Percentiles rank a stretch among this genome's conserved stretches.
These are phyloP conservation scores for Tetragonula clypearis DNA, from an alignment of 1,140 invertebrate genomes.

Conservation along the genomic window DNA sequence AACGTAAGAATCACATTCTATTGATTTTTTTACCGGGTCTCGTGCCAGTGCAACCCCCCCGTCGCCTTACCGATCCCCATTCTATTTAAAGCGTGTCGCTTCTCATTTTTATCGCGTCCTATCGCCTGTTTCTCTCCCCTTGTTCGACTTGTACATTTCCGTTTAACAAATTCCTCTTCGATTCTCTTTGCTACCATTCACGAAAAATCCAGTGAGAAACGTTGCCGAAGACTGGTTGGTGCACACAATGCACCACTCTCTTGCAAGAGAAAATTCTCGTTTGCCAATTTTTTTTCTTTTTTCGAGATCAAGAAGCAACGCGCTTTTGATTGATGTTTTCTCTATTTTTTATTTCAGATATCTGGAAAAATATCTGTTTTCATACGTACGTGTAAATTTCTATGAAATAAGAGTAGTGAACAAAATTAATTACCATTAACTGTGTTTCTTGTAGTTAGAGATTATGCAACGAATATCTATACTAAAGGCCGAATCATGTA, in stretches of 20 bases:
- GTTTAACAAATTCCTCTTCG: not conserved
- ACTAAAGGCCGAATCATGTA: too few species aligned
- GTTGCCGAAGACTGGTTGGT: not conserved
- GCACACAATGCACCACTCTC: too few species aligned
- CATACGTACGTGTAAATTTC: not conserved
- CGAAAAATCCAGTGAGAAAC: not conserved
- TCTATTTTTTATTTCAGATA: not conserved
- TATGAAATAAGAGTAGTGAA: too few species aligned
- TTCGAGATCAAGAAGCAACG: not conserved
- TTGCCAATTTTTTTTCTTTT: not conserved
- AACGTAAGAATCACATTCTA: slow-evolving; percentile 82
- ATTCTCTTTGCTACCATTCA: not conserved
- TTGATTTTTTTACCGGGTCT: slow-evolving; percentile 35
- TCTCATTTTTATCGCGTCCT: slow-evolving; percentile 28
- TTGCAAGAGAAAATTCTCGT: not conserved
- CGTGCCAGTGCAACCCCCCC: slow-evolving; percentile 8
- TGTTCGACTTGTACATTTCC: not conserved
- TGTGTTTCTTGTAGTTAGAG: too few species aligned
- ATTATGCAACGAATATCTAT: too few species aligned
- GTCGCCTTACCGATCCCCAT: not conserved
- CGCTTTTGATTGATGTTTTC: not conserved
- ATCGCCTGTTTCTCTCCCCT: not conserved
- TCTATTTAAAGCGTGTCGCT: slow-evolving; percentile 54
- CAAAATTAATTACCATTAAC: too few species aligned
- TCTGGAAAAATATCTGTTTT: not conserved